Conservation (phyloP, 2,888 invertebrate genomes). For the Notodonta ziczac region DNA sequence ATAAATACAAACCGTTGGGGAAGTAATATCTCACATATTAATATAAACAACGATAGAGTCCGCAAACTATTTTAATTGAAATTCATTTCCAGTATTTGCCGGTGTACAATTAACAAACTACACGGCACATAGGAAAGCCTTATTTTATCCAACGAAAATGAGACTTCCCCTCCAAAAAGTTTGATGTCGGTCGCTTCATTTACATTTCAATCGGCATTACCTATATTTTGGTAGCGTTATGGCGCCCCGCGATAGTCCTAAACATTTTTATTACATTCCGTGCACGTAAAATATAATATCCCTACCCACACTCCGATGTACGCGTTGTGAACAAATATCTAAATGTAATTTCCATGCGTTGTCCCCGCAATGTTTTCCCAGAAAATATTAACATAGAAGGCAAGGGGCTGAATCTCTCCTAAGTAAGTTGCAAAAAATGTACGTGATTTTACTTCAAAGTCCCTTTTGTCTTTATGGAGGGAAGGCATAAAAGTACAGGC, state of each 20-base stretch:
- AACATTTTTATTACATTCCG: conserved; percentile 82
- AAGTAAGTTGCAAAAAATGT: conserved; percentile 85
- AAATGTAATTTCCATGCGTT: conserved; percentile 85
- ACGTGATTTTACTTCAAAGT: conserved; percentile 85
- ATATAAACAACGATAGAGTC: not conserved
- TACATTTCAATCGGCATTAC: conserved; percentile 79
- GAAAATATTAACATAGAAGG: conserved; percentile 84
- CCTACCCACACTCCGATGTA: conserved; percentile 78
- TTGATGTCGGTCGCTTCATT: conserved; percentile 72
- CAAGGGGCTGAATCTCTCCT: conserved; percentile 83
- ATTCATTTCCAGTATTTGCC: conserved; percentile 14
- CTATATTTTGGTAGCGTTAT: conserved; percentile 55
- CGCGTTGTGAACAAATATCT: conserved; percentile 82
- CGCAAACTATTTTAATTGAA: conserved; percentile 24
- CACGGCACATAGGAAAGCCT: conserved; percentile 40
- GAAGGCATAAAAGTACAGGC: conserved; percentile 82
- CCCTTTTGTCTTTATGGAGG: conserved; percentile 84
- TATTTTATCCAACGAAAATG: conserved; percentile 59
- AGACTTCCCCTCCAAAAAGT: conserved; percentile 55
- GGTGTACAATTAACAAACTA: conserved; percentile 39
- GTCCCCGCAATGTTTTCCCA: conserved; percentile 84
- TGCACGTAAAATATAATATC: conserved; percentile 85
- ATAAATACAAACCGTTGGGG: not conserved
- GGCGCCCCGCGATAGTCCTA: conserved; percentile 61
- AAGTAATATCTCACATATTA: not conserved